Conservation (phyloP, 2,113 vertebrate species). For the Heteronetta atricapilla region DNA sequence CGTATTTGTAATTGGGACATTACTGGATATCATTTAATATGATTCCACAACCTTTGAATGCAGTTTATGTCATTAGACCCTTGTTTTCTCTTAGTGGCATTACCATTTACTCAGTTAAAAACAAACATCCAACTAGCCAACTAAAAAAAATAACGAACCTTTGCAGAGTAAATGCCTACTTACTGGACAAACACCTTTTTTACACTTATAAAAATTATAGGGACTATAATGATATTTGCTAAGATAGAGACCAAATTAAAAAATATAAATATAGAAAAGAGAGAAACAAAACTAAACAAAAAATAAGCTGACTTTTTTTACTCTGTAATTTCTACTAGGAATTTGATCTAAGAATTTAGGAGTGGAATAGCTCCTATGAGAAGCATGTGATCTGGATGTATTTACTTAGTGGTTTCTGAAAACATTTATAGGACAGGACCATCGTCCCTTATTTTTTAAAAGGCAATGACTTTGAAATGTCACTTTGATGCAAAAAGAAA, state of each 20-base stretch:
- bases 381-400: background rate
- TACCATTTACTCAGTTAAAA: background rate
- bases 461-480: background rate
- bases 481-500: background rate
- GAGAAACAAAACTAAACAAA: background rate
- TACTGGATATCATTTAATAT: background rate
- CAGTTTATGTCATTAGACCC: background rate
- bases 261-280: background rate
- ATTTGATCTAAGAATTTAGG: background rate
- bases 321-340: background rate
- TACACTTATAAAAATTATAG: background rate
- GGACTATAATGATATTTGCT: background rate
- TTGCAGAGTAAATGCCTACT: background rate
- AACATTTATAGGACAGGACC: background rate
- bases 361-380: background rate
- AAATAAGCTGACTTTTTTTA: background rate
- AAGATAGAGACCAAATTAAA: background rate
- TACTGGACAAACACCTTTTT: background rate
- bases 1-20: background rate
- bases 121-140: background rate
- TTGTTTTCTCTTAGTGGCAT: background rate
- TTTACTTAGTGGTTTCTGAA: background rate
- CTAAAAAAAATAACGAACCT: background rate
- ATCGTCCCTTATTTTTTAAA: background rate
- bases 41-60: background rate